Conservation (phyloP, 2,113 vertebrate genomes). For the Thunnus thynnus region DNA sequence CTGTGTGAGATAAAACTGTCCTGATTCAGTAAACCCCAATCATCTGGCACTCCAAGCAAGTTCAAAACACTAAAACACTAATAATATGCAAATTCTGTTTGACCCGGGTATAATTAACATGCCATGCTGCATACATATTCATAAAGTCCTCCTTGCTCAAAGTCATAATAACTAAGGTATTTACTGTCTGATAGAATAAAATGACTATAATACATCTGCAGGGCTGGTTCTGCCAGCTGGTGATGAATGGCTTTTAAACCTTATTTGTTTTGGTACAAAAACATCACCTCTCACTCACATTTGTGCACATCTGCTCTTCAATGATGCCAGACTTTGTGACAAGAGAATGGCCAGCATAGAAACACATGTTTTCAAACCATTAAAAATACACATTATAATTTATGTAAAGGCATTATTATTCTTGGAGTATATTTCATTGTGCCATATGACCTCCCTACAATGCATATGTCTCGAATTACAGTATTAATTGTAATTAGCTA, state of each 20-base stretch:
- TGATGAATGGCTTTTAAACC: slow-evolving; percentile 51
- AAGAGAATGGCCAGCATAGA: slow-evolving; percentile 10
- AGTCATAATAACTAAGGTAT: slow-evolving; percentile 49
- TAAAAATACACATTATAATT: neutral
- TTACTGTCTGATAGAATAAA: slow-evolving; percentile 55
- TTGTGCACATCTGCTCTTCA: slow-evolving; percentile 21
- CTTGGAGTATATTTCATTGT: neutral
- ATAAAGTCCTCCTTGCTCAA: slow-evolving; percentile 48
- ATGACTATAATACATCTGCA: slow-evolving; percentile 43
- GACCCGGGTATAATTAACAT: slow-evolving; percentile 62
- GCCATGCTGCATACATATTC: slow-evolving; percentile 60
- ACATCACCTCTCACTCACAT: slow-evolving; percentile 15
- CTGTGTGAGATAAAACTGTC: neutral
- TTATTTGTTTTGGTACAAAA: slow-evolving; percentile 49
- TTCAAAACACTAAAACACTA: slow-evolving; percentile 45
- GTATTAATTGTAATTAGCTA: neutral
- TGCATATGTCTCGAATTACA: neutral
- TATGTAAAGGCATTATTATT: neutral
- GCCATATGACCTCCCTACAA: neutral
- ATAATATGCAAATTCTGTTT: slow-evolving; percentile 60
- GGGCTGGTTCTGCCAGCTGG: slow-evolving; percentile 38
- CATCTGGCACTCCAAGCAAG: neutral
- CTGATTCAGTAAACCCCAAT: slow-evolving; percentile 37
- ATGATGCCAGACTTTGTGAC: neutral
- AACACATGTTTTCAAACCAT: slow-evolving; percentile 20